phyloP scores from a whole-genome alignment of 2,113 vertebrate species.

The Thomomys bottae region DNA sequence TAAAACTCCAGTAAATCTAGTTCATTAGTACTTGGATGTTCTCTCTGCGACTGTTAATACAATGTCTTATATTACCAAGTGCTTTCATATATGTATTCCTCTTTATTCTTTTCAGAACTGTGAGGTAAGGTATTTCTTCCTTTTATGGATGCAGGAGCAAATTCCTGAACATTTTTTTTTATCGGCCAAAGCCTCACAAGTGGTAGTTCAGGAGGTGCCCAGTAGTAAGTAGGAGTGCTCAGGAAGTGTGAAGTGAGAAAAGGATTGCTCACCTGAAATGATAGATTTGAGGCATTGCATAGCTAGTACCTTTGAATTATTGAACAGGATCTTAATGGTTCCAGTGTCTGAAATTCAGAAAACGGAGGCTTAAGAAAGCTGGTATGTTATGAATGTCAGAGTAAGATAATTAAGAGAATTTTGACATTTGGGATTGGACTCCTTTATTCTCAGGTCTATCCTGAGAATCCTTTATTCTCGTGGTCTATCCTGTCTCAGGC shows the following conservation, averaged over 20 bases:
- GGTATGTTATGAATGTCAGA: neutral
- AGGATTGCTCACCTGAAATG: neutral
- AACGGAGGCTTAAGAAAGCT: neutral
- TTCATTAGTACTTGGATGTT: neutral
- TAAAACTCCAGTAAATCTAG: neutral
- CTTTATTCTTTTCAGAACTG: neutral
- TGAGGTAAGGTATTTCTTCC: neutral
- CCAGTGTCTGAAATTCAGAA: neutral
- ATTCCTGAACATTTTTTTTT: neutral
- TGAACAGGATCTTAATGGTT: neutral
- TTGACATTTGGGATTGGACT: too few species aligned
- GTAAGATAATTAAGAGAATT: neutral
- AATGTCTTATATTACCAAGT: neutral
- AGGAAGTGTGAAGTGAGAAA: neutral
- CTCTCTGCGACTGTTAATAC: neutral
- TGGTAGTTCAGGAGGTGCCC: neutral
- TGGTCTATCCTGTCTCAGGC: neutral
- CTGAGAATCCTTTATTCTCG: too few species aligned
- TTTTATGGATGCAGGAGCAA: neutral
- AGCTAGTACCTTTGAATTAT: neutral
- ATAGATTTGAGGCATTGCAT: neutral
- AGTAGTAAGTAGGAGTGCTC: neutral
- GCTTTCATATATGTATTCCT: neutral
- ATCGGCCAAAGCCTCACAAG: neutral
- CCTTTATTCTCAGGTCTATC: neutral